Conservation (phyloP, 2,113 vertebrate genomes). For the Paralichthys olivaceus region DNA sequence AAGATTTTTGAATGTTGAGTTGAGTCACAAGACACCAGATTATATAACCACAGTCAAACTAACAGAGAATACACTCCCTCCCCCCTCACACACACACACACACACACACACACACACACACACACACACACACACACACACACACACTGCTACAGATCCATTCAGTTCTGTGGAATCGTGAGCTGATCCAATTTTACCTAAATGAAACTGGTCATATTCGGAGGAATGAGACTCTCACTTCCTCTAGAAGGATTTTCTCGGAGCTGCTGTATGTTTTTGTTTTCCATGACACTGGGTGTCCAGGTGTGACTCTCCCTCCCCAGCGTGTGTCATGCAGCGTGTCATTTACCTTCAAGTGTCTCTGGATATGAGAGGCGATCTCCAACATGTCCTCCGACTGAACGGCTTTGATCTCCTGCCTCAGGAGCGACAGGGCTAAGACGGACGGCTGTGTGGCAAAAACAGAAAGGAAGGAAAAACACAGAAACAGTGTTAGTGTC, state of each 20-base stretch:
- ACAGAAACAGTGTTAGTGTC: not conserved
- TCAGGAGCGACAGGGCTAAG: conserved; percentile 93
- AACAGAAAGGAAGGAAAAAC: conserved; percentile 80
- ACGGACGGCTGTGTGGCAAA: conserved; percentile 87
- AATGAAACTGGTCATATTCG: no score
- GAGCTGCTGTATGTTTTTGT: not conserved
- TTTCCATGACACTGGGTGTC: not conserved
- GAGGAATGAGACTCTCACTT: not conserved
- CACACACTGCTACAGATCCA: no score
- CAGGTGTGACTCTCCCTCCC: not conserved
- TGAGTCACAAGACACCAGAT: no score
- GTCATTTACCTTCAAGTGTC: conserved; percentile 81
- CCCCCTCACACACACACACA: no score
- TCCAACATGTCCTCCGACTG: conserved; percentile 91
- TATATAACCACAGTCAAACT: not conserved
- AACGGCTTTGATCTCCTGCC: conserved; percentile 89
- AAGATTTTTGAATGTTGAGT: no score
- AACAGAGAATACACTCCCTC: no score
- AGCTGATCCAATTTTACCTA: no score
- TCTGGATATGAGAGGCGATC: conserved; percentile 89
- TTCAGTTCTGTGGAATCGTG: no score
- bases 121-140: no score
- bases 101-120: no score
- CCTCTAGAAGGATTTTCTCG: not conserved
- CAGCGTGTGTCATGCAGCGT: no score